Percentiles rank a stretch among this genome's conserved stretches.
Conservation (phyloP, 2,113 vertebrate species). For the Alexandromys fortis region DNA sequence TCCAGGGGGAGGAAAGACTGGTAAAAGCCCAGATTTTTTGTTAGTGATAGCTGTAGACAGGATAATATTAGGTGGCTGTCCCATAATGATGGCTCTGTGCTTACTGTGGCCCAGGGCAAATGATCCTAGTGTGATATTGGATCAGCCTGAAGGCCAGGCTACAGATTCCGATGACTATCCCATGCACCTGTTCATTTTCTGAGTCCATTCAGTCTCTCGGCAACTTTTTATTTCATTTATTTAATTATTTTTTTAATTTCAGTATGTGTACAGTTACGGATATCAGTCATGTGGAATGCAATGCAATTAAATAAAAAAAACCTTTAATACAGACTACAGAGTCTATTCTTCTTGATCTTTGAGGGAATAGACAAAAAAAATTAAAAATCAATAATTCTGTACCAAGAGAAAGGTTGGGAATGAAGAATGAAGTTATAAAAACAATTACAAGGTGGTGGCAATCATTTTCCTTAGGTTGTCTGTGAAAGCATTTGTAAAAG, state of each 20-base stretch:
- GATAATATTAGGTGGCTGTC: conserved; percentile 42
- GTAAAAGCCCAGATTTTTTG: neutral
- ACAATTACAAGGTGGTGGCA: neutral
- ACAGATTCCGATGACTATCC: conserved; percentile 27
- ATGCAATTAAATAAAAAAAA: conserved; percentile 13
- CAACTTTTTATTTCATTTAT: neutral
- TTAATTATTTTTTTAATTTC: neutral
- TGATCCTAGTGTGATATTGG: conserved; percentile 22
- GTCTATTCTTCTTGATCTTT: neutral
- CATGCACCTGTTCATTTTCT: conserved; percentile 57
- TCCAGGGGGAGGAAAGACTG: neutral
- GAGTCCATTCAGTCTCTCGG: neutral
- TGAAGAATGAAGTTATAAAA: neutral
- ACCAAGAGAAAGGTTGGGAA: neutral
- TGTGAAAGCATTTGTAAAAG: neutral
- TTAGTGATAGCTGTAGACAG: conserved; percentile 1
- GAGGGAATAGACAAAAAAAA: neutral
- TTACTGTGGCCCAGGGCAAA: conserved; percentile 54
- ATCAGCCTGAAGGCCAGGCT: conserved; percentile 36
- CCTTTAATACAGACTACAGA: neutral
- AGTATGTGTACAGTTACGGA: neutral
- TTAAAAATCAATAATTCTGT: neutral
- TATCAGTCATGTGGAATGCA: conserved; percentile 22
- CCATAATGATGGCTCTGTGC: conserved; percentile 35
- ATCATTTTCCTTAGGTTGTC: neutral